Evolutionary conservation across 2,797 vertebrate genomes (phyloP).

Genomic region (Gymnoscopelus microlampas): DNA sequence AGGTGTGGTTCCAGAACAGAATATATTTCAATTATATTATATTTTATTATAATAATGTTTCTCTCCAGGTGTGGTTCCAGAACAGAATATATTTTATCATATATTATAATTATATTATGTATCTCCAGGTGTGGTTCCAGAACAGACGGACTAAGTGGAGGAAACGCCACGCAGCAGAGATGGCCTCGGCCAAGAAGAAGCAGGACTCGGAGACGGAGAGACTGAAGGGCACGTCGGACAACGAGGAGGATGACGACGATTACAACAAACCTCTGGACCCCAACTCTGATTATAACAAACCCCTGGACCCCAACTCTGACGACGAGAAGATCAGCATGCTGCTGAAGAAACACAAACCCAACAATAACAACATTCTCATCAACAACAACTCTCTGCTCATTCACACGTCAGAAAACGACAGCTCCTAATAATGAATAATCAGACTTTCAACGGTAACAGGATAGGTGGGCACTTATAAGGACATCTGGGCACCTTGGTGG

Average conservation of each 20-base stretch:
- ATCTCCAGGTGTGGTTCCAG: slow-evolving; percentile 95
- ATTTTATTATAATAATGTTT: not conserved
- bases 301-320: slow-evolving; percentile 96
- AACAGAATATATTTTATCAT: not conserved
- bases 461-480: too few species aligned
- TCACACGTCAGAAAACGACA: slow-evolving; percentile 89
- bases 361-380: slow-evolving; percentile 31
- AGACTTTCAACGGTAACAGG: too few species aligned
- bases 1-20: not conserved
- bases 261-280: slow-evolving; percentile 97
- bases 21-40: not conserved
- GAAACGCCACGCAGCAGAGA: slow-evolving; percentile 96
- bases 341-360: slow-evolving; percentile 94
- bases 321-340: slow-evolving; percentile 95
- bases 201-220: slow-evolving; percentile 95
- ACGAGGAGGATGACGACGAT: slow-evolving; percentile 94
- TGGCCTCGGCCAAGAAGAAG: slow-evolving; percentile 97
- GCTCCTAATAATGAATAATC: slow-evolving; percentile 72
- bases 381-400: slow-evolving; percentile 75
- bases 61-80: not conserved
- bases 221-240: slow-evolving; percentile 92
- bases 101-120: not conserved
- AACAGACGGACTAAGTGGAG: slow-evolving; percentile 97
- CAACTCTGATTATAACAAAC: slow-evolving; percentile 96
- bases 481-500: too few species aligned